Evolutionary conservation across 2,888 invertebrate genomes (phyloP).

Genomic region (Monoplex corrugatus): DNA sequence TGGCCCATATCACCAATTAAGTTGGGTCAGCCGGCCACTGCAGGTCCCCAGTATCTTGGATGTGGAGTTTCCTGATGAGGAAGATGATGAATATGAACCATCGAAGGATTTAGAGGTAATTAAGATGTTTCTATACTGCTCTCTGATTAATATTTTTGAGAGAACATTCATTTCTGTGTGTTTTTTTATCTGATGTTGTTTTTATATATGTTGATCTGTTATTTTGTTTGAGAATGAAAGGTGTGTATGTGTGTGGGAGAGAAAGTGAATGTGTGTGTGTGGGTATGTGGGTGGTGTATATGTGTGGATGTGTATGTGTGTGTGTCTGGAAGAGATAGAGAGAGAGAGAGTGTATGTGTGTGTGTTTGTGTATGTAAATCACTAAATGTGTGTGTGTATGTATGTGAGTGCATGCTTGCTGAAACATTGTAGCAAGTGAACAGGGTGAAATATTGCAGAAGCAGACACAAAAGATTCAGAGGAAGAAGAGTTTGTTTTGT

Average conservation of each 20-base stretch:
- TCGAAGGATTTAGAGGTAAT: conserved; percentile 85
- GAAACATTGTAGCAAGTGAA: too few relatives aligned
- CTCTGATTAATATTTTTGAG: too few relatives aligned
- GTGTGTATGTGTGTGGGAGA: not conserved
- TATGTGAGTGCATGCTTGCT: too few relatives aligned
- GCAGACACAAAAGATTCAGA: too few relatives aligned
- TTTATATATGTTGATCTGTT: not conserved
- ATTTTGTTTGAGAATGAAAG: not conserved
- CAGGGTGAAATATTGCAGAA: too few relatives aligned
- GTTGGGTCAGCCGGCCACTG: conserved; percentile 81
- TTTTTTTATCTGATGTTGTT: not conserved
- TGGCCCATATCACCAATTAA: conserved; percentile 86
- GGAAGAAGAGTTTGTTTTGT: too few relatives aligned
- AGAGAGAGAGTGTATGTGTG: too few relatives aligned
- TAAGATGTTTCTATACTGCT: too few relatives aligned
- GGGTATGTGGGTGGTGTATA: not conserved
- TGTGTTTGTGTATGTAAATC: too few relatives aligned
- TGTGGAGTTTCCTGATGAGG: conserved; percentile 88
- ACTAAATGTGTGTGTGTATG: too few relatives aligned
- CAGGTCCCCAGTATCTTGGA: conserved; percentile 86
- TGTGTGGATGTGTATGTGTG: too few relatives aligned
- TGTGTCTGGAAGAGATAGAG: too few relatives aligned
- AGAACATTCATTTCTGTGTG: not conserved
- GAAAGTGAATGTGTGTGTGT: not conserved
- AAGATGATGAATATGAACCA: conserved; percentile 90